A percentile compares a stretch with the other conserved stretches of the same genome.
These are phyloP conservation scores for Chaenodraco wilsoni DNA, from an alignment of 2,797 vertebrate genomes.

Conservation along the genomic window DNA sequence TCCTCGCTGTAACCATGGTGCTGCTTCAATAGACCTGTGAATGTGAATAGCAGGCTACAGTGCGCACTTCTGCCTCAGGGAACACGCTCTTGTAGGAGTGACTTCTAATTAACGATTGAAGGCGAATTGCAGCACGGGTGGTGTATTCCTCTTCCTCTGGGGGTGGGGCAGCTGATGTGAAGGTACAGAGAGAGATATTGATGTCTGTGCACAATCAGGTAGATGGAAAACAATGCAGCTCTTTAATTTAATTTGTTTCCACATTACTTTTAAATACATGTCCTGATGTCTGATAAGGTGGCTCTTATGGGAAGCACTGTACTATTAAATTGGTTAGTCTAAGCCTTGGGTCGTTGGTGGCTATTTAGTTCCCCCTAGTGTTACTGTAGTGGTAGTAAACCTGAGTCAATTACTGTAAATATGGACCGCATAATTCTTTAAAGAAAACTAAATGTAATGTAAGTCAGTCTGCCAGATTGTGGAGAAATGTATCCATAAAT, in stretches of 20 bases:
- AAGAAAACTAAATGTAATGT: background rate
- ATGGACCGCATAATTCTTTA: background rate
- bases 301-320: background rate
- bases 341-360: background rate
- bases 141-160: conserved; percentile 18
- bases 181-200: conserved; percentile 1
- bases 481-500: background rate
- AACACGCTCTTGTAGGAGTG: conserved; percentile 33
- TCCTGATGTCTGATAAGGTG: background rate
- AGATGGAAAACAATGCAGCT: conserved; percentile 12
- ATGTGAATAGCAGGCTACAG: conserved; percentile 5
- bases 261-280: conserved; percentile 4
- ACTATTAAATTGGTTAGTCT: background rate
- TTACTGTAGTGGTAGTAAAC: conserved; percentile 33
- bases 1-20: conserved; percentile 38
- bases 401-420: background rate
- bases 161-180: conserved; percentile 14
- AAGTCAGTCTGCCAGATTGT: background rate
- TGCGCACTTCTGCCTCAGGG: conserved; percentile 29
- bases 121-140: conserved; percentile 58
- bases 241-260: background rate
- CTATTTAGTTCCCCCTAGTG: conserved; percentile 69
- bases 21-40: conserved; percentile 12
- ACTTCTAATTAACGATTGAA: conserved; percentile 49
- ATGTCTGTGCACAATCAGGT: conserved; percentile 47